phyloP scores from a whole-genome alignment of 2,797 vertebrate species.

The Mastacembelus armatus region DNA sequence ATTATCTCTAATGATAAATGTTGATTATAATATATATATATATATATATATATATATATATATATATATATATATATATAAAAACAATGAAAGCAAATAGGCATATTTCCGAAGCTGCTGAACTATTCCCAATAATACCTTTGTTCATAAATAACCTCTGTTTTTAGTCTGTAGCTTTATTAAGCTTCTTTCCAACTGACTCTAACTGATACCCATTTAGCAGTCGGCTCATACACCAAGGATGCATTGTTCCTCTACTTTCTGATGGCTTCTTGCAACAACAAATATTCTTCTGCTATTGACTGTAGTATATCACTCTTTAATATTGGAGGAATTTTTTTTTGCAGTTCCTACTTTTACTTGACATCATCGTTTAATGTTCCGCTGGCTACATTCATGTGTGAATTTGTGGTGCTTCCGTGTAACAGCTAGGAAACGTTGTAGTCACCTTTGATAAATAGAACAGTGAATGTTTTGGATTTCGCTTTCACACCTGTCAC shows the following conservation, averaged over 20 bases:
- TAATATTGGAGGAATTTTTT: not conserved
- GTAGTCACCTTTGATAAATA: conserved; percentile 12
- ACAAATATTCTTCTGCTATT: not conserved
- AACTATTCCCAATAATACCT: not conserved
- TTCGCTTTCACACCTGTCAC: conserved; percentile 23
- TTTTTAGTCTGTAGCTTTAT: not conserved
- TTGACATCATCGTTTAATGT: not conserved
- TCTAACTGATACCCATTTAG: not conserved
- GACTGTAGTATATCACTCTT: not conserved
- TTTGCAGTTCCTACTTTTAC: not conserved
- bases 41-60: no score
- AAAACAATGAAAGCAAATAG: not conserved
- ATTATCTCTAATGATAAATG: no score
- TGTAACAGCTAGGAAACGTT: not conserved
- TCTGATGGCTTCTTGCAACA: not conserved
- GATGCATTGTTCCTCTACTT: not conserved
- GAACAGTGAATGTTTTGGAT: not conserved
- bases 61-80: no score
- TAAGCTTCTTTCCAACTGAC: not conserved
- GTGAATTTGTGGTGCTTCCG: not conserved
- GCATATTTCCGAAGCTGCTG: not conserved
- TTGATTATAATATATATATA: no score
- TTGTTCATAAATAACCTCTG: not conserved
- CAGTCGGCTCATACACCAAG: not conserved
- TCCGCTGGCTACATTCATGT: not conserved